Evolutionary conservation across 2,888 invertebrate genomes (phyloP).

Genomic region (Antitype chi): DNA sequence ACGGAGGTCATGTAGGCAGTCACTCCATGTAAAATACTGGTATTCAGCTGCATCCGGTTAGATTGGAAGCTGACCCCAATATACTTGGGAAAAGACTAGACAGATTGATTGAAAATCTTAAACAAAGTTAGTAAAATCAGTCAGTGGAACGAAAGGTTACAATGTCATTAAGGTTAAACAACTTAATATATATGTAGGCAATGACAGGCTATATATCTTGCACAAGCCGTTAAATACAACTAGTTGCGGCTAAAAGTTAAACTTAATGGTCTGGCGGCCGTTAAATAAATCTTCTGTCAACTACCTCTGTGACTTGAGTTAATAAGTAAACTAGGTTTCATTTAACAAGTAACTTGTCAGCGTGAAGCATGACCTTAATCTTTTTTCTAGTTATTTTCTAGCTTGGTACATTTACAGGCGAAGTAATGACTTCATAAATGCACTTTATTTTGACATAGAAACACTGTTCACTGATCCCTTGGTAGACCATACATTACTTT

Average conservation of each 20-base stretch:
- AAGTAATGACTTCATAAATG: not conserved
- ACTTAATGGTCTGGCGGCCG: constrained; percentile 54
- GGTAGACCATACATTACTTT: too few relatives aligned
- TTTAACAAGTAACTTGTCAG: constrained; percentile 37
- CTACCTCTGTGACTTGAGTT: constrained; percentile 46
- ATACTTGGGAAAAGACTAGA: too few relatives aligned
- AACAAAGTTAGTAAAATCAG: not conserved
- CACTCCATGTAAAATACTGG: too few relatives aligned
- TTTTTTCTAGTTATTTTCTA: not conserved
- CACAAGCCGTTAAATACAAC: constrained; percentile 54
- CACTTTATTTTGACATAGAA: not conserved
- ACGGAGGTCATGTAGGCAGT: too few relatives aligned
- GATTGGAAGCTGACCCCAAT: too few relatives aligned
- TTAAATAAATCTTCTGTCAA: constrained; percentile 60
- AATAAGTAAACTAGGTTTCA: constrained; percentile 50
- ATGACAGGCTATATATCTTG: constrained; percentile 45
- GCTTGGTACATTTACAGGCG: too few relatives aligned
- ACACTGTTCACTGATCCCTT: too few relatives aligned
- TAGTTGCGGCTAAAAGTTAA: constrained; percentile 59
- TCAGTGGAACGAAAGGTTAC: not conserved
- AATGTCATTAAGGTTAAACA: constrained; percentile 32
- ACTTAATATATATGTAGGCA: constrained; percentile 34
- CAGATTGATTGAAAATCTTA: not conserved
- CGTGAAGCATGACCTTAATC: constrained; percentile 21
- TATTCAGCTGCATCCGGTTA: too few relatives aligned